Percentiles rank a stretch among this genome's conserved stretches.
These are phyloP conservation scores for Leucosticte australis DNA, from an alignment of 2,113 vertebrate species.

Conservation along the genomic window DNA sequence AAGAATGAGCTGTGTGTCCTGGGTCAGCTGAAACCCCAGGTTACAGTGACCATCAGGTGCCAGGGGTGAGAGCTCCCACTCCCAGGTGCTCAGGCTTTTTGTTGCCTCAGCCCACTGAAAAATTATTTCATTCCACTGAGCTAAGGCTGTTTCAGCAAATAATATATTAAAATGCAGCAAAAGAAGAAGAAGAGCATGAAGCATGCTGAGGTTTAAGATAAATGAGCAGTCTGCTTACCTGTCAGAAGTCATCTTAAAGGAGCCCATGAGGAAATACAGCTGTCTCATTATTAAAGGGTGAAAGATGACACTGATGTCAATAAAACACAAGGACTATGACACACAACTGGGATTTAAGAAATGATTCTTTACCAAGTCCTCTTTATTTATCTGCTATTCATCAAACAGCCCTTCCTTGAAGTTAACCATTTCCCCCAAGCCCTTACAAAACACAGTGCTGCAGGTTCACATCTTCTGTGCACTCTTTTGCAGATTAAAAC, in stretches of 20 bases:
- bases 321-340: neutral
- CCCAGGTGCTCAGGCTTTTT: neutral
- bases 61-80: fast-evolving
- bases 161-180: neutral
- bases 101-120: neutral
- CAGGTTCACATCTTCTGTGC: neutral
- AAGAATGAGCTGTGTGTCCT: neutral
- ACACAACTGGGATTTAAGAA: neutral
- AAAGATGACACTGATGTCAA: neutral
- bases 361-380: neutral
- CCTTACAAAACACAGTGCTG: neutral
- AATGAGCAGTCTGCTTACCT: neutral
- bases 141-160: neutral
- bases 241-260: neutral
- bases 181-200: neutral
- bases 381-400: neutral
- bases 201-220: neutral
- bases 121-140: neutral
- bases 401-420: neutral
- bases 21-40: neutral
- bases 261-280: neutral
- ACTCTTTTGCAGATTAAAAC: neutral
- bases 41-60: neutral
- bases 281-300: neutral
- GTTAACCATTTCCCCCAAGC: neutral